Evolutionary conservation across 2,797 vertebrate genomes (phyloP).

Genomic region (Spea hammondii): DNA sequence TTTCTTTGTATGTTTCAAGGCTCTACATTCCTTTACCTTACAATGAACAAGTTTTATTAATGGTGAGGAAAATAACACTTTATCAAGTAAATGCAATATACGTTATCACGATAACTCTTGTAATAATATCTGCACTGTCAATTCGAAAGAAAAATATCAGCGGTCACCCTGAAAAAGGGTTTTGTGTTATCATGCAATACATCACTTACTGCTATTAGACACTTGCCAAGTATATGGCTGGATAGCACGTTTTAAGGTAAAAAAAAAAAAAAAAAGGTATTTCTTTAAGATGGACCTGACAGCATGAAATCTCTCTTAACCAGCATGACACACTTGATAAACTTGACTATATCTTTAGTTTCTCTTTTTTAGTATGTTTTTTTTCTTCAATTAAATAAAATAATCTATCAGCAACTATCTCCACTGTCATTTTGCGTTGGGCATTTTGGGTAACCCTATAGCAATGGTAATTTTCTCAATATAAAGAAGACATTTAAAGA

Average conservation of each 20-base stretch:
- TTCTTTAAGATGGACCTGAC: no score
- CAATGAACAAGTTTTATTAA: not conserved
- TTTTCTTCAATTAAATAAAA: no score
- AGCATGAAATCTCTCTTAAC: no score
- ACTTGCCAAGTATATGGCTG: not conserved
- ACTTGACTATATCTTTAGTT: no score
- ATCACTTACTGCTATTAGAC: conserved; percentile 26
- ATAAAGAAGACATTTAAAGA: no score
- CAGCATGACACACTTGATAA: no score
- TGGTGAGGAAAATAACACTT: not conserved
- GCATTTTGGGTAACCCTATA: no score
- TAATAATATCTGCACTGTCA: conserved; percentile 28
- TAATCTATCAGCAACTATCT: no score
- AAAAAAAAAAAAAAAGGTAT: no score
- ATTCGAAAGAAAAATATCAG: conserved; percentile 17
- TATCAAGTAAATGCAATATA: conserved; percentile 17
- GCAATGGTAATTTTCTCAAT: no score
- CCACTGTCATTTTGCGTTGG: no score
- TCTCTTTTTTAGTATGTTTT: no score
- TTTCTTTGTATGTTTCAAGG: not conserved
- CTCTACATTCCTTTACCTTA: not conserved
- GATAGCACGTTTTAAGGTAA: not conserved
- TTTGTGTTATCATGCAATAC: conserved; percentile 12
- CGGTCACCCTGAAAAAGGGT: conserved; percentile 25
- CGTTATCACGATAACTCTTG: conserved; percentile 26